Percentiles rank a stretch among this genome's conserved stretches.
These are phyloP conservation scores for Pachliopta kotzebuea DNA, from an alignment of 2,888 invertebrate species.

Conservation along the genomic window DNA sequence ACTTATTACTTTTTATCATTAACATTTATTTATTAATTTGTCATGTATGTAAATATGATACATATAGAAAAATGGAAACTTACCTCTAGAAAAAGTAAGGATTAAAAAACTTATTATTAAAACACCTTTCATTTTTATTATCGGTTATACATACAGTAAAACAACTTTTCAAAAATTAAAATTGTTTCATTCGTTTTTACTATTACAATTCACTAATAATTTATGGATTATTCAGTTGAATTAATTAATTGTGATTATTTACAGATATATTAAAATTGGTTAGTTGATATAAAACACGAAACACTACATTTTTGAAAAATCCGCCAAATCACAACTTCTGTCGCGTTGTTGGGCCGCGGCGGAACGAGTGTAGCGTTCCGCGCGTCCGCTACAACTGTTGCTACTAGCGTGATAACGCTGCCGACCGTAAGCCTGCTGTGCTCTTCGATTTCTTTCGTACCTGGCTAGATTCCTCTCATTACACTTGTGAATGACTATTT, in stretches of 20 bases:
- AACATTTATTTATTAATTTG: background rate
- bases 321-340: slow-evolving; percentile 28
- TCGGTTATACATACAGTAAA: background rate
- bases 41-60: background rate
- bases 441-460: slow-evolving; percentile 31
- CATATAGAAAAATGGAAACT: background rate
- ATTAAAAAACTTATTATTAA: slow-evolving; percentile 21
- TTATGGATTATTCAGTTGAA: background rate
- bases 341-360: slow-evolving; percentile 36
- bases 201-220: background rate
- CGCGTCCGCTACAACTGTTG: slow-evolving; percentile 70
- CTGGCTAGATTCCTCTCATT: slow-evolving; percentile 29
- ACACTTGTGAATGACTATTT: slow-evolving; percentile 17
- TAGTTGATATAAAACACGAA: background rate
- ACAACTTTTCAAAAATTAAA: background rate
- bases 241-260: background rate
- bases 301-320: slow-evolving; percentile 28
- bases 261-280: background rate
- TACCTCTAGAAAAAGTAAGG: slow-evolving; percentile 30
- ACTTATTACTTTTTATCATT: background rate
- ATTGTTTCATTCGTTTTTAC: background rate
- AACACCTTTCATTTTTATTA: slow-evolving; percentile 25
- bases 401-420: slow-evolving; percentile 45
- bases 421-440: slow-evolving; percentile 33
- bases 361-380: slow-evolving; percentile 60